Evolutionary conservation across 2,888 invertebrate genomes (phyloP).

Genomic region (Eristalis tenax): DNA sequence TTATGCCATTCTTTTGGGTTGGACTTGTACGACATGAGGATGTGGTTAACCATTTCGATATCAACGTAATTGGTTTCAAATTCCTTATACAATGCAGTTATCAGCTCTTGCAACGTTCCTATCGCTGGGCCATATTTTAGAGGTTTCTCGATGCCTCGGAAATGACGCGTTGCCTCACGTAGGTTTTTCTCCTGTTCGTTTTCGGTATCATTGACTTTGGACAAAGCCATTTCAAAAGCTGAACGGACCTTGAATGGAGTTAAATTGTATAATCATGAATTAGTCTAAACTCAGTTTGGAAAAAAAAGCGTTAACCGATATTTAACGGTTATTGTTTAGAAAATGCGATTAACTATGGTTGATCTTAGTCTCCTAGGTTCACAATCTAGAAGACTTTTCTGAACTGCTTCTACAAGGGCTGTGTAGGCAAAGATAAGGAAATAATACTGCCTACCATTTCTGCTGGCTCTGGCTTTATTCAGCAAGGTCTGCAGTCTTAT

Average conservation of each 20-base stretch:
- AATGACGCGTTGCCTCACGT: constrained; percentile 79
- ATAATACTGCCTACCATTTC: too few species aligned
- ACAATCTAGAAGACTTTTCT: too few species aligned
- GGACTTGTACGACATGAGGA: constrained; percentile 91
- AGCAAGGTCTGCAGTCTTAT: too few species aligned
- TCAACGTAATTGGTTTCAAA: constrained; percentile 92
- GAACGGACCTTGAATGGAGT: constrained; percentile 76
- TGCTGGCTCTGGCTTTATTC: too few species aligned
- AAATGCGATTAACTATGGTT: too few species aligned
- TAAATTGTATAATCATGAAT: too few species aligned
- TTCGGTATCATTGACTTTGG: constrained; percentile 76
- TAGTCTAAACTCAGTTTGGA: too few species aligned
- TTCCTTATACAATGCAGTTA: constrained; percentile 87
- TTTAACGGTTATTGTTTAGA: too few species aligned
- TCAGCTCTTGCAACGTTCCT: constrained; percentile 84
- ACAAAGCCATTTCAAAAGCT: constrained; percentile 77
- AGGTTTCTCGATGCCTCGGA: constrained; percentile 80
- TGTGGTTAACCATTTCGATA: constrained; percentile 92
- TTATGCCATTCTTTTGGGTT: constrained; percentile 95
- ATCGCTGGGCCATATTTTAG: constrained; percentile 80
- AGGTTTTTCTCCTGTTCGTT: constrained; percentile 79
- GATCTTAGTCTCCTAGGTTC: too few species aligned
- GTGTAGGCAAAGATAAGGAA: too few species aligned
- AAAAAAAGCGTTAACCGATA: too few species aligned
- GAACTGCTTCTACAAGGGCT: too few species aligned